A percentile compares a stretch with the other conserved stretches of the same genome.
These are phyloP conservation scores for Ciona savignyi DNA, from an alignment of 23 tunicate species.

Conservation along the genomic window DNA sequence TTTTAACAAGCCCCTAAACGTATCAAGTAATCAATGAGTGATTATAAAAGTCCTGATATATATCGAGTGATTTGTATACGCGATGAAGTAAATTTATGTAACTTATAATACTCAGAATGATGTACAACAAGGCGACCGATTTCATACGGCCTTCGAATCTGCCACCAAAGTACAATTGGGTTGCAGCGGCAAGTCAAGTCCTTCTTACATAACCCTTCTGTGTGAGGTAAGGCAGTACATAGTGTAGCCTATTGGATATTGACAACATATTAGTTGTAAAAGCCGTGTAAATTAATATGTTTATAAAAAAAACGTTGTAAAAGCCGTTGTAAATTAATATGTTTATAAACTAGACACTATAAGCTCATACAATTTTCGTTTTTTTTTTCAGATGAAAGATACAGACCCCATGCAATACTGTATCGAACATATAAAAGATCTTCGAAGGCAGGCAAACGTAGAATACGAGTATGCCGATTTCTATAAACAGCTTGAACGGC, in stretches of 20 bases:
- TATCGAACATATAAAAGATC: slow-evolving; percentile 23
- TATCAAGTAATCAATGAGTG: too few relatives aligned
- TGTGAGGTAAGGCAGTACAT: slow-evolving; percentile 19
- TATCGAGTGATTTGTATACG: too few relatives aligned
- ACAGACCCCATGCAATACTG: slow-evolving; percentile 55
- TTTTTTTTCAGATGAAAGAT: not conserved
- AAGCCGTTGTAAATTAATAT: too few relatives aligned
- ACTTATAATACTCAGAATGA: too few relatives aligned
- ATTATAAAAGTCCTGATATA: too few relatives aligned
- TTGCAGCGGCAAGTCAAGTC: slow-evolving; percentile 25
- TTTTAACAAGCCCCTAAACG: too few relatives aligned
- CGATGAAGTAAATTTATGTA: too few relatives aligned
- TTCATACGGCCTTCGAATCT: slow-evolving; percentile 29
- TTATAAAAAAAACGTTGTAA: too few relatives aligned
- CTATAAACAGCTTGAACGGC: slow-evolving; percentile 19
- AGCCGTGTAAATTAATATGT: too few relatives aligned
- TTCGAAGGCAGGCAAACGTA: slow-evolving; percentile 5
- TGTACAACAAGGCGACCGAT: slow-evolving; percentile 9
- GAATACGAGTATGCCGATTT: slow-evolving; percentile 47
- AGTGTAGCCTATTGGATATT: too few relatives aligned
- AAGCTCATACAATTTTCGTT: not conserved
- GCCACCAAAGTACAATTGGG: slow-evolving; percentile 22
- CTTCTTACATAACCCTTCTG: slow-evolving; percentile 29
- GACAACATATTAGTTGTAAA: too few relatives aligned
- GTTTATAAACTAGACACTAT: too few relatives aligned